phyloP scores from a whole-genome alignment of 2,888 invertebrate species.

The Terebella lapidaria region DNA sequence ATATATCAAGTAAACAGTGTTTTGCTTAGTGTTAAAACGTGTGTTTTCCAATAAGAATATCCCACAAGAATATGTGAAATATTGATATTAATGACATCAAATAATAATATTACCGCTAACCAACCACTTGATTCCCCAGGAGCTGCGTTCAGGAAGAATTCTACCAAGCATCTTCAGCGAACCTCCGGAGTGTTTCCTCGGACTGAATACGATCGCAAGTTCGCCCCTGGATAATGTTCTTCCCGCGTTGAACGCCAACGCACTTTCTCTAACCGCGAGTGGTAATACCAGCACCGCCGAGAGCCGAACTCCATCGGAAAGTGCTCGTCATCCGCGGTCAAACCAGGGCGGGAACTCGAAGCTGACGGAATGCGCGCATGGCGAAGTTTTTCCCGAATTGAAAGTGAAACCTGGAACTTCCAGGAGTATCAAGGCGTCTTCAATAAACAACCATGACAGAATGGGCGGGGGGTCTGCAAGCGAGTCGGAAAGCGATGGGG shows the following conservation, averaged over 20 bases:
- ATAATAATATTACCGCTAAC: too few relatives aligned
- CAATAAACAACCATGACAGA: background rate
- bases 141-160: too few relatives aligned
- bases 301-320: background rate
- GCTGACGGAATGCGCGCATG: too few relatives aligned
- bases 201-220: slow-evolving; percentile 44
- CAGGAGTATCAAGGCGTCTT: slow-evolving; percentile 14
- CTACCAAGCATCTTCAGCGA: slow-evolving; percentile 14
- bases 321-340: background rate
- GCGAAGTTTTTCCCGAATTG: background rate
- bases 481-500: slow-evolving; percentile 31
- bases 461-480: slow-evolving; percentile 7
- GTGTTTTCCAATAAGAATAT: too few relatives aligned
- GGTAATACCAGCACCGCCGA: background rate
- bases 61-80: too few relatives aligned
- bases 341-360: too few relatives aligned
- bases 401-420: slow-evolving; percentile 6
- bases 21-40: too few relatives aligned
- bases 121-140: too few relatives aligned
- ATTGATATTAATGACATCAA: too few relatives aligned
- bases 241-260: slow-evolving; percentile 3
- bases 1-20: too few relatives aligned
- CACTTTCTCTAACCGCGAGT: background rate
- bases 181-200: slow-evolving; percentile 14
- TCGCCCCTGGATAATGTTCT: slow-evolving; percentile 35